Percentiles rank a stretch among this genome's conserved stretches.
Conservation (phyloP, 2,888 invertebrate species). For the Dicyrtoma fusca region DNA sequence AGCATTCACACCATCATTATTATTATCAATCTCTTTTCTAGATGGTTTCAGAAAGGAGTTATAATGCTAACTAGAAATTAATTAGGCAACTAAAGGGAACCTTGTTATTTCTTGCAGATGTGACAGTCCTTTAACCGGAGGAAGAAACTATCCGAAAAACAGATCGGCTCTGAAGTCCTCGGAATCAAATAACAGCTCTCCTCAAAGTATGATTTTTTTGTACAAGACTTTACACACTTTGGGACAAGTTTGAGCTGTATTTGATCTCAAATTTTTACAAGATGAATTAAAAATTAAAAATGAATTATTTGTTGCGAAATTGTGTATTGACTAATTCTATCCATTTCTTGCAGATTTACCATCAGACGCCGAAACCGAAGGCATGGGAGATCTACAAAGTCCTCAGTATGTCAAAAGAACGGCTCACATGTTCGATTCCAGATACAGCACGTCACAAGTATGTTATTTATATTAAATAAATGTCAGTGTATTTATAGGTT, state of each 20-base stretch:
- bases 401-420: slow-evolving; percentile 61
- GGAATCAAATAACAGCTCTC: no score
- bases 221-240: no score
- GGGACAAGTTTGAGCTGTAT: not conserved
- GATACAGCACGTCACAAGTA: slow-evolving; percentile 37
- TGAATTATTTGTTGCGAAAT: not conserved
- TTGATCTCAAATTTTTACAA: not conserved
- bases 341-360: not conserved
- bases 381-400: slow-evolving; percentile 55
- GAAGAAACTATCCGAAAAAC: slow-evolving; percentile 7
- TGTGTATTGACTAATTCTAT: not conserved
- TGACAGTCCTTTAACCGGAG: not conserved
- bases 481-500: no score
- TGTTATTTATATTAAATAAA: no score
- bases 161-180: not conserved
- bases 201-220: no score
- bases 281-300: slow-evolving; percentile 1
- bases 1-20: not conserved
- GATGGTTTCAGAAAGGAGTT: no score
- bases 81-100: no score
- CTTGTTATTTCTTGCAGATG: slow-evolving; percentile 3
- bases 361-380: slow-evolving; percentile 8
- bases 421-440: slow-evolving; percentile 57
- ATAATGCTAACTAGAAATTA: no score
- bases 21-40: not conserved